phyloP scores from a whole-genome alignment of 2,888 invertebrate species.

The Phengaris arion region DNA sequence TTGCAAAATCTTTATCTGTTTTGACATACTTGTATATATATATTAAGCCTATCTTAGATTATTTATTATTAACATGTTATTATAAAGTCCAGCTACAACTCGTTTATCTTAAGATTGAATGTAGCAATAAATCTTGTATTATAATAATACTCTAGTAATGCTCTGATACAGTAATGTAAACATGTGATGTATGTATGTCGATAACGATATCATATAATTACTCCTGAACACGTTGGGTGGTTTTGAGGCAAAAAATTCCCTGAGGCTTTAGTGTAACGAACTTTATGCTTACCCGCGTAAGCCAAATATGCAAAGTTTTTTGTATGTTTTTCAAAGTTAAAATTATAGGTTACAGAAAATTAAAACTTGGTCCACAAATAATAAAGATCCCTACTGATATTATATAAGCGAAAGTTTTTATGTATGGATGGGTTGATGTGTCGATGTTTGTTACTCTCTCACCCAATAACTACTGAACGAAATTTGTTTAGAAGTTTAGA shows the following conservation, averaged over 20 bases:
- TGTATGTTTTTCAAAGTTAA: too few relatives aligned
- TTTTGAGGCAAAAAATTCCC: background rate
- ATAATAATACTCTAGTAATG: constrained; percentile 27
- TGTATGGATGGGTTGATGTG: too few relatives aligned
- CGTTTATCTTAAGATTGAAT: constrained; percentile 19
- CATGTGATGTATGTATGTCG: constrained; percentile 18
- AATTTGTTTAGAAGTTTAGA: too few relatives aligned
- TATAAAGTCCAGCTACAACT: background rate
- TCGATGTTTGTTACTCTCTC: too few relatives aligned
- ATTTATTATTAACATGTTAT: background rate
- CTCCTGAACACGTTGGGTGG: background rate
- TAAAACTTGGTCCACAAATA: too few relatives aligned
- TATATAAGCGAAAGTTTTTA: too few relatives aligned
- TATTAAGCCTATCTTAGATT: background rate
- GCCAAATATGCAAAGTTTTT: too few relatives aligned
- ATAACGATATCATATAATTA: constrained; percentile 23
- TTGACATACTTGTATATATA: background rate
- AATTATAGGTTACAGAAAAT: too few relatives aligned
- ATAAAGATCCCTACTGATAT: too few relatives aligned
- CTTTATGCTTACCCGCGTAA: background rate
- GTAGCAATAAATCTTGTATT: constrained; percentile 21
- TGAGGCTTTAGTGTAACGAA: background rate
- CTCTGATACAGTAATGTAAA: constrained; percentile 23
- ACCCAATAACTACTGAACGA: too few relatives aligned
- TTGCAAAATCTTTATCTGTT: background rate